A percentile compares a stretch with the other conserved stretches of the same genome.
Evolutionary conservation across 2,113 vertebrate genomes (phyloP).

Genomic region (Bombycilla garrulus): DNA sequence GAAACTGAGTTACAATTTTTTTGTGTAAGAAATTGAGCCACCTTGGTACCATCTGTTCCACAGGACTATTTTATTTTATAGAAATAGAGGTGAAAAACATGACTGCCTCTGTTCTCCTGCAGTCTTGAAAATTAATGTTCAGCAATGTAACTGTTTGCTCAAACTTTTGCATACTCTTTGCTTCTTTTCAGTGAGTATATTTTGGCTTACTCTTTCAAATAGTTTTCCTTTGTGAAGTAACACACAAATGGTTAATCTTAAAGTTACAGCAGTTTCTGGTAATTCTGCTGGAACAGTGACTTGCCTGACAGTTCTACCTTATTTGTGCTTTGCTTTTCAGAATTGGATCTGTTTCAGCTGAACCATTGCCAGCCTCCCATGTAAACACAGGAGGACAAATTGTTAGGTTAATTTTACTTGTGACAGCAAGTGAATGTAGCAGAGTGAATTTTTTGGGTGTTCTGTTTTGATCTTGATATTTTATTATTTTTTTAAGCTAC

Average conservation of each 20-base stretch:
- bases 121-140: not conserved
- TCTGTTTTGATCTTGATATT: not conserved
- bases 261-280: not conserved
- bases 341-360: slow-evolving; percentile 17
- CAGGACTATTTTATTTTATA: not conserved
- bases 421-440: slow-evolving; percentile 1
- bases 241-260: not conserved
- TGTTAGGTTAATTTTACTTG: not conserved
- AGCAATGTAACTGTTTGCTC: not conserved
- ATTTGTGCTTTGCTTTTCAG: slow-evolving; percentile 6
- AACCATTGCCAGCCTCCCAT: not conserved
- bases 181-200: not conserved
- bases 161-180: not conserved
- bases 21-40: not conserved
- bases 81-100: not conserved
- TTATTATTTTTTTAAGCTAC: not conserved
- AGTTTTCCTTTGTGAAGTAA: not conserved
- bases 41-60: not conserved
- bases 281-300: not conserved
- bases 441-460: not conserved
- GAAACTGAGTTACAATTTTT: not conserved
- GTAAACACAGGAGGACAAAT: slow-evolving; percentile 18
- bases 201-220: not conserved
- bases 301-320: not conserved
- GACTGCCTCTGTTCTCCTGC: not conserved